Conservation (phyloP, 2,888 invertebrate species). For the Athrips mouffetella region DNA sequence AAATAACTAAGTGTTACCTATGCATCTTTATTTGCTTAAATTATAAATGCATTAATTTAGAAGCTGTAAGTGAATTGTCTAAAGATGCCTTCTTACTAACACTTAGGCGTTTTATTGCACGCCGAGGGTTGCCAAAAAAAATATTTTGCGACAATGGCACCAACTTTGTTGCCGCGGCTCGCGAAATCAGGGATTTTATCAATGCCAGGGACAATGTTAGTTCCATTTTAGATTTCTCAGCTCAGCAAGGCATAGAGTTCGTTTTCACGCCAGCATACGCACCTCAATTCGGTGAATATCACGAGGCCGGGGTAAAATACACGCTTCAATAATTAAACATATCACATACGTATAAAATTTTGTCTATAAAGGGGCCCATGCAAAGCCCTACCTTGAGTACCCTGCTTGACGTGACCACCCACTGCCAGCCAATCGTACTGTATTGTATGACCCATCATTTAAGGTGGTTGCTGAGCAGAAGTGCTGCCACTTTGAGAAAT, state of each 20-base stretch:
- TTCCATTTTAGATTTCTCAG: constrained; percentile 1
- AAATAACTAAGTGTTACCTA: constrained; percentile 21
- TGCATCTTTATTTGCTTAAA: constrained; percentile 20
- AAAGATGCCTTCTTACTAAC: constrained; percentile 13
- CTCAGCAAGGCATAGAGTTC: constrained; percentile 6
- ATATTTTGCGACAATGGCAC: constrained; percentile 9
- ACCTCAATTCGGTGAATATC: constrained; percentile 9
- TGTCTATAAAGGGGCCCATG: too few species aligned
- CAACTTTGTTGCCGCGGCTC: constrained; percentile 1
- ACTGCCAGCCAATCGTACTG: too few species aligned
- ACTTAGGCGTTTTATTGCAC: background rate
- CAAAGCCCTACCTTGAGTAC: too few species aligned
- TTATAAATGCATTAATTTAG: constrained; percentile 18
- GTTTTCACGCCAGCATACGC: constrained; percentile 8
- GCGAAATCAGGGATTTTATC: background rate
- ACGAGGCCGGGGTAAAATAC: constrained; percentile 10
- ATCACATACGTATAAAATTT: too few species aligned
- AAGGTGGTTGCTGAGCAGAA: too few species aligned
- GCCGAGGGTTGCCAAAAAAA: constrained; percentile 1
- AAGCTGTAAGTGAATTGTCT: constrained; percentile 16
- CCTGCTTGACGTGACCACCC: too few species aligned
- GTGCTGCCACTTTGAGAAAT: too few species aligned
- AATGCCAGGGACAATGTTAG: background rate
- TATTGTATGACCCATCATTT: too few species aligned
- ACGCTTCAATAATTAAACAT: too few species aligned